Conservation (phyloP, 1,140 invertebrate species). For the Euwallacea fornicatus region DNA sequence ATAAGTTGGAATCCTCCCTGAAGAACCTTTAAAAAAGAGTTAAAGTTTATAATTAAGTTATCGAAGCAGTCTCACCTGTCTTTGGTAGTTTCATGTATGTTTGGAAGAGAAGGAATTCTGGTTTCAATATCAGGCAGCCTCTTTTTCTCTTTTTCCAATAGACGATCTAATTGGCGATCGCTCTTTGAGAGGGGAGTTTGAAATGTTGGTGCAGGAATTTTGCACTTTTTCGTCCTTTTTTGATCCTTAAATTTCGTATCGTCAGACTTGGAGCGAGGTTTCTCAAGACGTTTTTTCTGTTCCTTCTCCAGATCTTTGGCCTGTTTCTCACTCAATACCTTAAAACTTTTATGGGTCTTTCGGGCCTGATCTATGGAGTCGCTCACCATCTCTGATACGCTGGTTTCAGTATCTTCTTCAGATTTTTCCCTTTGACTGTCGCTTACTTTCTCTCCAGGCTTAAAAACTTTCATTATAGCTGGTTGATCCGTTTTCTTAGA, state of each 20-base stretch:
- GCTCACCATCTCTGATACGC: slow-evolving; percentile 16
- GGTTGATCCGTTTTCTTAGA: slow-evolving; percentile 16
- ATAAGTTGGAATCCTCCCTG: slow-evolving; percentile 49
- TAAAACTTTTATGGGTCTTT: slow-evolving; percentile 48
- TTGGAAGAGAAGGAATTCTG: slow-evolving; percentile 51
- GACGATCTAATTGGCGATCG: slow-evolving; percentile 44
- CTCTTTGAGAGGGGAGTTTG: slow-evolving; percentile 46
- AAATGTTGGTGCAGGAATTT: slow-evolving; percentile 46
- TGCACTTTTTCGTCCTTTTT: slow-evolving; percentile 37
- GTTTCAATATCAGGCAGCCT: slow-evolving; percentile 33
- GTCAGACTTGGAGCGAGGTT: slow-evolving; percentile 43
- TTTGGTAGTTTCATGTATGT: slow-evolving; percentile 52
- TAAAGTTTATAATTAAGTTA: not conserved
- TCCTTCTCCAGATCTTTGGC: slow-evolving; percentile 21
- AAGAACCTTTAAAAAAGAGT: slow-evolving; percentile 40
- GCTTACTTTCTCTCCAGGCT: slow-evolving; percentile 6
- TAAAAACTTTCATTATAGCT: slow-evolving; percentile 29
- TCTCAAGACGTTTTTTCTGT: slow-evolving; percentile 10
- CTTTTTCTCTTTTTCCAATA: slow-evolving; percentile 26
- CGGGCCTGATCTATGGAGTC: slow-evolving; percentile 28
- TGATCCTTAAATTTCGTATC: slow-evolving; percentile 33
- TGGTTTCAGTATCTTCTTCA: slow-evolving; percentile 19
- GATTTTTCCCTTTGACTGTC: not conserved
- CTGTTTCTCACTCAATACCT: slow-evolving; percentile 43
- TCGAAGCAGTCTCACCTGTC: slow-evolving; percentile 4